Evolutionary conservation across 1,140 invertebrate genomes (phyloP), one percentile per base, ranked within the genome.

Genomic region (Drosophila navojoa): DNA sequence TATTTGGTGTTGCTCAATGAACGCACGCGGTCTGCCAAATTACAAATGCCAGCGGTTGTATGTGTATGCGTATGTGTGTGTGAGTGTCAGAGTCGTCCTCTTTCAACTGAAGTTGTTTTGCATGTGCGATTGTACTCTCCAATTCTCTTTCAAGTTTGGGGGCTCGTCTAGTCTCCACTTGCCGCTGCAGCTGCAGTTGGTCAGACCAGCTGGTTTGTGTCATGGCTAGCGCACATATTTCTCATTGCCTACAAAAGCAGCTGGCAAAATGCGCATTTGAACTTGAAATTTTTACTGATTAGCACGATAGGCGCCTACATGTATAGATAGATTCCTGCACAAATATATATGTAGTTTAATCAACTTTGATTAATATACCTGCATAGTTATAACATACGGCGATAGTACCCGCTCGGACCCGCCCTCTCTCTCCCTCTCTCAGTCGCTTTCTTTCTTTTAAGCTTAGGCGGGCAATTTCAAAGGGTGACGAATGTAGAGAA

Each of bases 211-310:
- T 35, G 78, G 80, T 84, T 79, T 27, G 54, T 49, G 80, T 16
- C 73, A 35, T 13, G 19, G 45, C 66, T 84, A 64, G 75, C 9
- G 45, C 38, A 22, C 53, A 69, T 53, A 10, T 15, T 35, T 45
- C 32, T 50, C 2, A 59, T 13, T 59, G 64, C 38, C 60, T 53
- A 55, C 61, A 42, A 38, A 5, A 47, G 29, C 63, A 66, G 27
- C 53, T 67, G 63, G 32, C 57, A n/a, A 22, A 67, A 49, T 22
- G 42, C 60, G 75, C 63, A 45, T 64, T 66, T 86, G 82, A 87
- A 87, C 82, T 86, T 86, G 81, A 86, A 86, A 82, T 57, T 52
- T 40, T 0, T 77, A 81, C 77, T 77, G 74, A 85, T 81, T 86
- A 68, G 49, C 53, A 50, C 64, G 16, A 62, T 47, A 15, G 4